These are phyloP conservation scores for Paedocypris sp. DNA, from an alignment of 2,113 vertebrate genomes.

Conservation along the genomic window DNA sequence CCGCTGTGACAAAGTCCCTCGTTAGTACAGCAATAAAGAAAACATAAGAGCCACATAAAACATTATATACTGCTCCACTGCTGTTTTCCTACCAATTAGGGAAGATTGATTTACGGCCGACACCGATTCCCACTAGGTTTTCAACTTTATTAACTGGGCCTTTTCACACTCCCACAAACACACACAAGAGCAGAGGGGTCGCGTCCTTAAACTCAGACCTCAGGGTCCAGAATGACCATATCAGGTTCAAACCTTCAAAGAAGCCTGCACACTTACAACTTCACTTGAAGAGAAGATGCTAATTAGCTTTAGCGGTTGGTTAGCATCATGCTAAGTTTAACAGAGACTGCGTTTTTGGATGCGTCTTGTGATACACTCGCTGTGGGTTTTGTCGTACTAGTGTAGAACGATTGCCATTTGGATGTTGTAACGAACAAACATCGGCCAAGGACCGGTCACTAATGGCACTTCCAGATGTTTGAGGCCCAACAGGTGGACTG, in stretches of 20 bases:
- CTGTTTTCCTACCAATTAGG: constrained; percentile 67
- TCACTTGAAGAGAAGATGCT: too few species aligned
- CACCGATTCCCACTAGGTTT: constrained; percentile 49
- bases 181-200: constrained; percentile 8
- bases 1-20: constrained; percentile 52
- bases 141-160: constrained; percentile 48
- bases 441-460: constrained; percentile 13
- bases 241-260: too few species aligned
- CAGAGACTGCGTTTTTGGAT: neutral
- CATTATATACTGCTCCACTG: constrained; percentile 65
- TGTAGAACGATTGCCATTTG: constrained; percentile 6
- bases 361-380: neutral
- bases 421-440: constrained; percentile 15
- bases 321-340: too few species aligned
- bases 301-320: too few species aligned
- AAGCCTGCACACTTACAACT: too few species aligned
- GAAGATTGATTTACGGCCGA: constrained; percentile 57
- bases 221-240: neutral
- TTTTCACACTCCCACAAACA: constrained; percentile 20
- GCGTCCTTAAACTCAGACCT: neutral
- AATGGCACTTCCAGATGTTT: constrained; percentile 26
- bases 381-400: neutral
- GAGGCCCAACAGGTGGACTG: constrained; percentile 19
- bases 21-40: constrained; percentile 65
- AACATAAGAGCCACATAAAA: constrained; percentile 64